These are phyloP conservation scores for Bostrychus sinensis DNA, from an alignment of 2,113 vertebrate genomes.

Conservation along the genomic window DNA sequence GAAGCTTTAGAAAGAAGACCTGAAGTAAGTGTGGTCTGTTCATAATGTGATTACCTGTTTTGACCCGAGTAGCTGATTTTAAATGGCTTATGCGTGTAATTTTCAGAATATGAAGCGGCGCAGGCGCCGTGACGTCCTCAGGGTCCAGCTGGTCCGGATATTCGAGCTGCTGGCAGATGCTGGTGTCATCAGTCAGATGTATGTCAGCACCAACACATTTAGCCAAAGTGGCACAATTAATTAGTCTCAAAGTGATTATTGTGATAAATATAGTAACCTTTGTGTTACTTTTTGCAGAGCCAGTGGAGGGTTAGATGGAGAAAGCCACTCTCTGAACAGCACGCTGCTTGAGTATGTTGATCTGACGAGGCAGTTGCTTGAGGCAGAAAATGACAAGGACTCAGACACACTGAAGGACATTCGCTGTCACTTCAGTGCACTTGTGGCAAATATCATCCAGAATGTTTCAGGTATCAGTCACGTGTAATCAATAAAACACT, in stretches of 20 bases:
- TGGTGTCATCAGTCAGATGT: constrained; percentile 98
- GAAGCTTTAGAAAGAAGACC: constrained; percentile 99
- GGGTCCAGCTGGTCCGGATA: constrained; percentile 98
- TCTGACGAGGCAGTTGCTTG: constrained; percentile 95
- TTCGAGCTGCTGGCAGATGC: constrained; percentile 98
- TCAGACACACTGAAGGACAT: constrained; percentile 96
- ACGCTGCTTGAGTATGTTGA: constrained; percentile 96
- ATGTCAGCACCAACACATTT: constrained; percentile 25
- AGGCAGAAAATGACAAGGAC: constrained; percentile 99
- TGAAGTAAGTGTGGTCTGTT: constrained; percentile 84
- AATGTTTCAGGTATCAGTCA: constrained; percentile 91
- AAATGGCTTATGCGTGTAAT: constrained; percentile 19
- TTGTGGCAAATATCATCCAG: constrained; percentile 99
- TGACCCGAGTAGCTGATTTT: neutral
- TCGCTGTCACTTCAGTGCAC: constrained; percentile 98
- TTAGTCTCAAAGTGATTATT: neutral
- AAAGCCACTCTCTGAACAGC: constrained; percentile 97
- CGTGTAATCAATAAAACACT: neutral
- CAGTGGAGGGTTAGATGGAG: constrained; percentile 95
- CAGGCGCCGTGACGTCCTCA: constrained; percentile 97
- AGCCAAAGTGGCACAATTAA: neutral
- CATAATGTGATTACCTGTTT: neutral
- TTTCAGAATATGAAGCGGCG: constrained; percentile 97
- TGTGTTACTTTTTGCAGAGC: constrained; percentile 75
- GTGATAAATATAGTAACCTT: neutral